Conservation (phyloP, 2,113 vertebrate species). For the Scytalopus superciliaris region DNA sequence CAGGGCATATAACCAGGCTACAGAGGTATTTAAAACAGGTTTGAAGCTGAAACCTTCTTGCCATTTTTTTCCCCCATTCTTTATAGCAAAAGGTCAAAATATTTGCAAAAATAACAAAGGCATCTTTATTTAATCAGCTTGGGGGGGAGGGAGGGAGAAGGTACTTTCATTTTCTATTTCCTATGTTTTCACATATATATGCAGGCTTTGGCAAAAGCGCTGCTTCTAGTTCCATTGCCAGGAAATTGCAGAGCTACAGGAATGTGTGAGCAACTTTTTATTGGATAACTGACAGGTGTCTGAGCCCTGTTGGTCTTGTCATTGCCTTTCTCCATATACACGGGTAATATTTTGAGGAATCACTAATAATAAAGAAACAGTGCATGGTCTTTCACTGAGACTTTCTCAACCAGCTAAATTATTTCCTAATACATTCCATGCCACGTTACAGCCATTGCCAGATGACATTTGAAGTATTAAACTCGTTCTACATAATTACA, state of each 20-base stretch:
- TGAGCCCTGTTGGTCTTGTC: neutral
- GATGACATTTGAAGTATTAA: slow-evolving; percentile 54
- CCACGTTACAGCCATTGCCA: neutral
- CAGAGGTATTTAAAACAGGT: neutral
- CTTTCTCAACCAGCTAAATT: neutral
- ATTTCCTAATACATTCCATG: neutral
- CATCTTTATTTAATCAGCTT: neutral
- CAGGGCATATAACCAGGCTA: neutral
- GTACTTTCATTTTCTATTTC: neutral
- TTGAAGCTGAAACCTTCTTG: neutral
- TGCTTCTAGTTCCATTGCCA: neutral
- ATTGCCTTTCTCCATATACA: neutral
- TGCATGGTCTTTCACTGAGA: neutral
- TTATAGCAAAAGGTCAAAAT: neutral
- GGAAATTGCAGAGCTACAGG: neutral
- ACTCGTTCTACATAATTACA: slow-evolving; percentile 46
- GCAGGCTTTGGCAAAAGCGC: neutral
- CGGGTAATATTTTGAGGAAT: neutral
- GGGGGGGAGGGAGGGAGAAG: accelerated
- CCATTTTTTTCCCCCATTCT: neutral
- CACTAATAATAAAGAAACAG: neutral
- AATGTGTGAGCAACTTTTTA: neutral
- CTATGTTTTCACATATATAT: neutral
- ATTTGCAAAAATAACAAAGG: neutral
- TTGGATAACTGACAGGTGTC: neutral